Conservation (phyloP, 1,140 invertebrate species). For the Solen grandis region DNA sequence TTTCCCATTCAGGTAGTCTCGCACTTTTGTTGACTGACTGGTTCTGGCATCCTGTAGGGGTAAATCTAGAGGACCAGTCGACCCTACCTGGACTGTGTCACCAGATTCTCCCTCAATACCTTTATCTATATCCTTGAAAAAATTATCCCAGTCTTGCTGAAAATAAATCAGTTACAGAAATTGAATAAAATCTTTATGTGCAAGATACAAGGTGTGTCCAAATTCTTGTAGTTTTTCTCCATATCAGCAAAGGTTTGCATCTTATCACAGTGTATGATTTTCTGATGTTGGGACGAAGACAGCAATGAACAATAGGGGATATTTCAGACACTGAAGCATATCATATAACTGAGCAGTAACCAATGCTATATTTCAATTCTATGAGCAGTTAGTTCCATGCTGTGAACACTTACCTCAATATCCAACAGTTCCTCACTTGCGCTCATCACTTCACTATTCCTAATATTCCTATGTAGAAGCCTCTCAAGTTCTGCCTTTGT, state of each 20-base stretch:
- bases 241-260: too few species aligned
- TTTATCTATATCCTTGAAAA: conserved; percentile 66
- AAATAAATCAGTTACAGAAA: too few species aligned
- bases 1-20: conserved; percentile 39
- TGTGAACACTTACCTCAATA: conserved; percentile 64
- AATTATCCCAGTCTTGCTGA: conserved; percentile 69
- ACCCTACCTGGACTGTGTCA: conserved; percentile 34
- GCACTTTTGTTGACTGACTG: conserved; percentile 49
- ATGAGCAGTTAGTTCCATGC: too few species aligned
- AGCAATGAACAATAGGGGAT: too few species aligned
- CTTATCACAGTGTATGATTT: too few species aligned
- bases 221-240: too few species aligned
- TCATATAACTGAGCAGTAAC: too few species aligned
- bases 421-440: conserved; percentile 56
- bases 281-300: too few species aligned
- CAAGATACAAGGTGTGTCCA: too few species aligned
- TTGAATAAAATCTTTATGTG: too few species aligned
- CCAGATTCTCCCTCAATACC: conserved; percentile 42
- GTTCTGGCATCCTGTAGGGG: conserved; percentile 62
- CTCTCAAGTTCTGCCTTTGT: conserved; percentile 58
- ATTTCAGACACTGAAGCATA: too few species aligned
- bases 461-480: conserved; percentile 30
- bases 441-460: conserved; percentile 43
- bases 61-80: conserved; percentile 57
- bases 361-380: too few species aligned